Percentiles rank a stretch among this genome's conserved stretches.
Evolutionary conservation across 2,113 vertebrate genomes (phyloP).

Genomic region (Lynx canadensis): DNA sequence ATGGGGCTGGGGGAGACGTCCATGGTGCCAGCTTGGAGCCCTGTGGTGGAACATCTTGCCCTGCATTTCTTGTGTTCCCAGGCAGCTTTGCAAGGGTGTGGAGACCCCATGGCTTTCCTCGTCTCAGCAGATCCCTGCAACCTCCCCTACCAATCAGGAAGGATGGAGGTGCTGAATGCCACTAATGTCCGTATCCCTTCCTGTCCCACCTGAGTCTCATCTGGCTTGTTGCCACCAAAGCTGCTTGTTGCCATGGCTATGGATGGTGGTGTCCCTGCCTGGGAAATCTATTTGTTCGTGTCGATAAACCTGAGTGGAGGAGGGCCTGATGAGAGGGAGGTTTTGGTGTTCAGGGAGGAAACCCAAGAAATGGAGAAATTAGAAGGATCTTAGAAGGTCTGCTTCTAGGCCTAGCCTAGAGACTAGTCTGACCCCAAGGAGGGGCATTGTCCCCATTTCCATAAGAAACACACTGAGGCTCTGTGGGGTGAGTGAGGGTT

Average conservation of each 20-base stretch:
- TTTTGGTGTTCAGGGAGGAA: background rate
- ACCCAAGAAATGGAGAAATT: too few relatives aligned
- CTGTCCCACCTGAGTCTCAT: background rate
- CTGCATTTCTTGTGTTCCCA: background rate
- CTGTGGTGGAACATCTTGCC: background rate
- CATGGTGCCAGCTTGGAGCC: background rate
- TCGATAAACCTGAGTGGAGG: background rate
- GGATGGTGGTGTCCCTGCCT: background rate
- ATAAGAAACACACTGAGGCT: background rate
- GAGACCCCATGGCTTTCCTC: rapidly evolving
- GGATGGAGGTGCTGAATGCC: rapidly evolving
- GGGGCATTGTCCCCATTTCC: background rate
- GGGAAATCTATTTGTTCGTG: background rate
- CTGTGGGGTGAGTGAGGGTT: background rate
- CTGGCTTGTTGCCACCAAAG: too few relatives aligned
- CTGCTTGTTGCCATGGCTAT: background rate
- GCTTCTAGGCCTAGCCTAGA: background rate
- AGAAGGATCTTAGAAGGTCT: background rate
- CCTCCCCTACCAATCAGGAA: background rate
- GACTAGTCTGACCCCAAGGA: background rate
- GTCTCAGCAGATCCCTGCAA: background rate
- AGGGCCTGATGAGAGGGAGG: background rate
- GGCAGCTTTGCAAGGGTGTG: background rate
- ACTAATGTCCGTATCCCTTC: background rate
- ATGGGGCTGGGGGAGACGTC: rapidly evolving